Percentiles rank a stretch among this genome's conserved stretches.
Conservation (phyloP, 2,113 vertebrate genomes). For the Ia io region DNA sequence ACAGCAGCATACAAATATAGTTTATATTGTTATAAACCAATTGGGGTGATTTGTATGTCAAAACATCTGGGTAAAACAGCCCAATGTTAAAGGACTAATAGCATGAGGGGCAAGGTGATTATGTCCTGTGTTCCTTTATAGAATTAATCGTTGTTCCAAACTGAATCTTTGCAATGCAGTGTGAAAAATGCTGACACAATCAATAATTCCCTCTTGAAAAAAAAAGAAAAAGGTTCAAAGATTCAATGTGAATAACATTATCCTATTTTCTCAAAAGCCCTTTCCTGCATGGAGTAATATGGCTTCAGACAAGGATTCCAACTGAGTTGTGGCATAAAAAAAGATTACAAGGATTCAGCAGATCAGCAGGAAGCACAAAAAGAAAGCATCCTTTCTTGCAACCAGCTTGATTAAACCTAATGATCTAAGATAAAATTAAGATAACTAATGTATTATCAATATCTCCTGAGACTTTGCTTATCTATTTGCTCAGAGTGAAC, state of each 20-base stretch:
- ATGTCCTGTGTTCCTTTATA: slow-evolving; percentile 51
- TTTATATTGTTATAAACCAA: slow-evolving; percentile 54
- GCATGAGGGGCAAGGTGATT: slow-evolving; percentile 43
- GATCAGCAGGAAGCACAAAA: slow-evolving; percentile 59
- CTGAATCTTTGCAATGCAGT: slow-evolving; percentile 52
- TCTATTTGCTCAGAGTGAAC: slow-evolving; percentile 11
- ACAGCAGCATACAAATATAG: slow-evolving; percentile 25
- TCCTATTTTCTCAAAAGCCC: slow-evolving; percentile 66
- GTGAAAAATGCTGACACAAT: slow-evolving; percentile 74
- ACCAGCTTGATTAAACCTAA: slow-evolving; percentile 69
- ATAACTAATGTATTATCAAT: slow-evolving; percentile 54
- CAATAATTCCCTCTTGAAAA: slow-evolving; percentile 57
- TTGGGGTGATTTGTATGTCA: slow-evolving; percentile 45
- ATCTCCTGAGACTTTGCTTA: not conserved
- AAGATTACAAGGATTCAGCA: slow-evolving; percentile 50
- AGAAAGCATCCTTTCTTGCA: slow-evolving; percentile 38
- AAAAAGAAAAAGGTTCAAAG: slow-evolving; percentile 67
- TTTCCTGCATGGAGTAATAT: slow-evolving; percentile 49
- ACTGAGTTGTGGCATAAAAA: slow-evolving; percentile 59
- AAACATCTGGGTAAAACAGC: slow-evolving; percentile 31
- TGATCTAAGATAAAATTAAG: slow-evolving; percentile 64
- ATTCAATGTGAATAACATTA: slow-evolving; percentile 74
- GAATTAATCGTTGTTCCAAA: slow-evolving; percentile 45
- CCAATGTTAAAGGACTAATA: slow-evolving; percentile 49
- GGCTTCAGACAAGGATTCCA: slow-evolving; percentile 61